Evolutionary conservation across 2,113 vertebrate species (phyloP), one percentile per base, ranked within the genome.

Genomic region (Puntigrus tetrazona): DNA sequence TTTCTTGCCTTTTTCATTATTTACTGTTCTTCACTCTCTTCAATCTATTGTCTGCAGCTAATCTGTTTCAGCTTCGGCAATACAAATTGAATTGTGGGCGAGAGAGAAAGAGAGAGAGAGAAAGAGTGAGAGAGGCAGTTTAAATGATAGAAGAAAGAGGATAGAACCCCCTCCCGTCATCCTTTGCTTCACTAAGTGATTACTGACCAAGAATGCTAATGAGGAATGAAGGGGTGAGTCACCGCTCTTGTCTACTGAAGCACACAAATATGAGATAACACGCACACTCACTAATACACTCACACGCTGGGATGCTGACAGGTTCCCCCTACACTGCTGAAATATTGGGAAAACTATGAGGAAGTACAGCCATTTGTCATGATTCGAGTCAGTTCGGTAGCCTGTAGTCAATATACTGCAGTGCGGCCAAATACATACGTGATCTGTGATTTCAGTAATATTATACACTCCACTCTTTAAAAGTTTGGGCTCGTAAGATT

Each of bases 181-280:
- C 6, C 52, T 78, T 45, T 81, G 45, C 76, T 70, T 84, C 41
- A 65, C 76, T 80, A 81, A 75, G 57, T 81, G 81, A 79, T 78
- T 52, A 84, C 81, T 86, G 88, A 87, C 86, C 65, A 67, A 78
- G 84, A 87, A 87, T 89, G 81, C 55, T 85, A 83, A 89, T 87
- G 86, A 84, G 78, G 57, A 61, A 76, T 59, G 72, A 73, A 78
- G 79, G 63, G 77, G 84, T 86, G 84, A 86, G 87, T 88, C 87
- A 88, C 75, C 9, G 43, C 69, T 13, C 84, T 80, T 10, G 72
- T 86, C 82, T 80, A 74, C 50, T 82, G 77, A 74, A 82, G 78
- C 84, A 75, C 55, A 73, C 31, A 65, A 25, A 65, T 65, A 82
- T 34, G 47, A 45, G 65, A 76, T 18, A 67, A 75, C 67, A 67